phyloP scores from a whole-genome alignment of 2,113 vertebrate genomes.

The Colinus virginianus region DNA sequence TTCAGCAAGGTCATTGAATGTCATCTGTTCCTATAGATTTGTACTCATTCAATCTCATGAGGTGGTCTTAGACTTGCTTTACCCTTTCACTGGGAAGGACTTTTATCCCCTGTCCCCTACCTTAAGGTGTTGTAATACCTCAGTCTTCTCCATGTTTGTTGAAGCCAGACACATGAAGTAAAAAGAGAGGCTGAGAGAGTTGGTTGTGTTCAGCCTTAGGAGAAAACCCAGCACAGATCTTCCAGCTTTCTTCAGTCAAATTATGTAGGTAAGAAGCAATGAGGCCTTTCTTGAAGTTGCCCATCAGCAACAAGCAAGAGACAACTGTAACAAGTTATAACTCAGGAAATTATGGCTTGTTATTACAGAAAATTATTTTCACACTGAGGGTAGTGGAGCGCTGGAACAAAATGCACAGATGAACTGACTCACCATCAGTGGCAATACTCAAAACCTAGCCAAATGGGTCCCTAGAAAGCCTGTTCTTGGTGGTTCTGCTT shows the following conservation, averaged over 20 bases:
- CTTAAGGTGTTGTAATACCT: not conserved
- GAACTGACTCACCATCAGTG: accelerated
- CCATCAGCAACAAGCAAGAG: not conserved
- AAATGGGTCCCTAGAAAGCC: not conserved
- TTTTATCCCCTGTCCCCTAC: not conserved
- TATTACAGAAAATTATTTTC: not conserved
- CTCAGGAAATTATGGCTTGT: not conserved
- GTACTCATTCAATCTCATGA: not conserved
- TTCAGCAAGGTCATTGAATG: too few relatives aligned
- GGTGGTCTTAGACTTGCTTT: not conserved
- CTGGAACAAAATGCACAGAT: not conserved
- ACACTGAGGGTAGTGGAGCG: not conserved
- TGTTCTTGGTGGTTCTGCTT: not conserved
- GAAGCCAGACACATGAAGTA: not conserved
- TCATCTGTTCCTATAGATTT: not conserved
- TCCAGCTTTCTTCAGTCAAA: not conserved
- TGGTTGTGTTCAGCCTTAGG: accelerated
- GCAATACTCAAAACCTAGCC: not conserved
- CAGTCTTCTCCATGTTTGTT: not conserved
- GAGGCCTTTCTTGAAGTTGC: not conserved
- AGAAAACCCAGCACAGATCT: not conserved
- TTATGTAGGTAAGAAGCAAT: not conserved
- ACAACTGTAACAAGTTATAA: not conserved
- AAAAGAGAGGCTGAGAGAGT: not conserved
- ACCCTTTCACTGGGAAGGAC: not conserved